Evolutionary conservation across 2,797 vertebrate species (phyloP), one percentile per base, ranked within the genome.

Genomic region (Hippocampus kuda): DNA sequence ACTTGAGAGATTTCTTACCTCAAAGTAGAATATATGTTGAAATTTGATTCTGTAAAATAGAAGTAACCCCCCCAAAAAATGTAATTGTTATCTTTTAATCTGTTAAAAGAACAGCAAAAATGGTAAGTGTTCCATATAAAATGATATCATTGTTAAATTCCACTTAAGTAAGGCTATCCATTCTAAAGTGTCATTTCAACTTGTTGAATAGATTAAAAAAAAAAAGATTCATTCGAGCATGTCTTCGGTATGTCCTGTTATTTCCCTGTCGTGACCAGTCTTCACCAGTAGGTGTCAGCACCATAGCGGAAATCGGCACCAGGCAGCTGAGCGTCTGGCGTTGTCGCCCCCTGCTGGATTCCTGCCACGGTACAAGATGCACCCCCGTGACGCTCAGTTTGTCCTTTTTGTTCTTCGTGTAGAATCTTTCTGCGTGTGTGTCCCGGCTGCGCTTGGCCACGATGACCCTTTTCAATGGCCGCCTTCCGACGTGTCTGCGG

Each of bases 391-490:
- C 8, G 22, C 22, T 64, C 41, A 8, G 72, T 74, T 73, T 49
- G 74, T 69, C 57, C 20, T 68, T 22, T 61, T 72, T 67, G 1
- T 9, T 42, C 62, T 27, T 64, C 12, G 46, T 16, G 22, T 46
- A 12, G 13, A 9, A 34, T 60, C 15, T 60, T 46, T 12, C 16
- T 60, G 11, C 13, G 24, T 30, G 8, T 62, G 62, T 24, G n/a
- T 46, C 16, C 12, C n/a, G 46, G 41, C 22, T 46, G 56, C 66
- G 24, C 67, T 62, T 70, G 22, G 69, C 63, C 67, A 65, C 73
- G 79, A 75, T 78, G 82, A 79, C 79, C 56, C 77, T 30, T 61
- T 59, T 8, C 66, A 78, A 72, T 74, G 71, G 15, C 71, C 72
- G 70, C 1, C 26, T 59, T 59, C 57, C 57, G 57, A 60, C 12